These are phyloP conservation scores for Agriopis marginaria DNA, from an alignment of 2,888 invertebrate genomes.

Conservation along the genomic window DNA sequence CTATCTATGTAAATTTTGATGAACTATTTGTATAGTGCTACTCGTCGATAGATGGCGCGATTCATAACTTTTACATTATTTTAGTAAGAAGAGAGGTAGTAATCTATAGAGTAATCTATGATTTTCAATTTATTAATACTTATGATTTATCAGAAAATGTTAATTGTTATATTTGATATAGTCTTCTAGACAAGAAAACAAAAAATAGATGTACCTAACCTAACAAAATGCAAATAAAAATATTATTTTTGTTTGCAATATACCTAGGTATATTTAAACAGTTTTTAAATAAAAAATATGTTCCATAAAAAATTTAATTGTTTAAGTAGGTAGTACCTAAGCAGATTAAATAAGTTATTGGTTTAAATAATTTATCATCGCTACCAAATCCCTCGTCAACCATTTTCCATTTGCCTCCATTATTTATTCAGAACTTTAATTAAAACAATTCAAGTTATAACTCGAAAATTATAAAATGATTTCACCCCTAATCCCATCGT, in stretches of 20 bases:
- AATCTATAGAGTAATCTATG: too few relatives aligned
- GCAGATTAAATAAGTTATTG: background rate
- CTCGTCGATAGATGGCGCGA: conserved; percentile 60
- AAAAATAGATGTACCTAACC: too few relatives aligned
- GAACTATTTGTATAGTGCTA: conserved; percentile 54
- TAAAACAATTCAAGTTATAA: conserved; percentile 77
- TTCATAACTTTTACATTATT: background rate
- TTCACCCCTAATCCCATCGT: conserved; percentile 76
- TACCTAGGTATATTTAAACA: too few relatives aligned
- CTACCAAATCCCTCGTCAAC: conserved; percentile 65
- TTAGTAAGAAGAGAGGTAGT: too few relatives aligned
- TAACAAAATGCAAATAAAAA: too few relatives aligned
- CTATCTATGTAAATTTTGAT: conserved; percentile 58
- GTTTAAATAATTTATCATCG: conserved; percentile 50
- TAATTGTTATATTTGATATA: too few relatives aligned
- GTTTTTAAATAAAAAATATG: too few relatives aligned
- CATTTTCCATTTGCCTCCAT: conserved; percentile 58
- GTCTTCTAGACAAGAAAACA: too few relatives aligned
- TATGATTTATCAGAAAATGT: too few relatives aligned
- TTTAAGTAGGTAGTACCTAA: too few relatives aligned
- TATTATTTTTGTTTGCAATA: too few relatives aligned
- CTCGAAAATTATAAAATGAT: conserved; percentile 79
- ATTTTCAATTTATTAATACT: too few relatives aligned
- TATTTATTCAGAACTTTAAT: conserved; percentile 77
- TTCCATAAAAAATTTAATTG: background rate